phyloP scores from a whole-genome alignment of 1,140 invertebrate genomes.

The Apis cerana region DNA sequence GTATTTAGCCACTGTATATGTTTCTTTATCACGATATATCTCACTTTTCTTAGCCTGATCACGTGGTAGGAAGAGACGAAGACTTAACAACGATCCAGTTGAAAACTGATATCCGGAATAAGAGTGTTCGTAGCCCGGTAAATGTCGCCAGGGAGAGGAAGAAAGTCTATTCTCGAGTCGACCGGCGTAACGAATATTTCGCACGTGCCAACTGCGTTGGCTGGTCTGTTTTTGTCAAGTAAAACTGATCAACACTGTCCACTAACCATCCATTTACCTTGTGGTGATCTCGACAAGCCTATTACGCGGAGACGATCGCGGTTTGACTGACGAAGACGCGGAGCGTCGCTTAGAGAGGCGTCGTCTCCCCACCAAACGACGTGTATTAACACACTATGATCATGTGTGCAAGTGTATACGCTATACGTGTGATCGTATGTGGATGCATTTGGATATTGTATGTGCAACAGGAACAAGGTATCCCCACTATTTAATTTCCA shows the following conservation, averaged over 20 bases:
- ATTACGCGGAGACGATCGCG: constrained; percentile 61
- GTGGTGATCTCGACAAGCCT: constrained; percentile 3
- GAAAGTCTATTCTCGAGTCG: constrained; percentile 42
- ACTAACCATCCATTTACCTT: neutral
- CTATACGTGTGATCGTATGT: too few species aligned
- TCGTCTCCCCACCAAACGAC: constrained; percentile 56
- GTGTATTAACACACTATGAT: constrained; percentile 41
- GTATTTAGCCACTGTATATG: neutral
- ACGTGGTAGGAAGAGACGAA: neutral
- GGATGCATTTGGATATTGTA: neutral
- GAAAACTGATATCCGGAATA: constrained; percentile 44
- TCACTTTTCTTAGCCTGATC: neutral
- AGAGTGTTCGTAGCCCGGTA: neutral
- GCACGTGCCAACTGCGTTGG: constrained; percentile 13
- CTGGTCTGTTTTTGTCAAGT: neutral
- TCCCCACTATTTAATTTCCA: neutral
- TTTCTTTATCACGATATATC: neutral
- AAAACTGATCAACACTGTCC: neutral
- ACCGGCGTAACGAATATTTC: constrained; percentile 29
- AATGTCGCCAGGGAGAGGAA: constrained; percentile 29
- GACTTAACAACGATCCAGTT: neutral
- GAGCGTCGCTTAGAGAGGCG: constrained; percentile 67
- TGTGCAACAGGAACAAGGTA: constrained; percentile 15
- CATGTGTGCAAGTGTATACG: neutral
- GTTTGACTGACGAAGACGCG: constrained; percentile 72